A percentile compares a stretch with the other conserved stretches of the same genome.
Conservation (phyloP, 2,113 vertebrate species). For the Butorides virescens region DNA sequence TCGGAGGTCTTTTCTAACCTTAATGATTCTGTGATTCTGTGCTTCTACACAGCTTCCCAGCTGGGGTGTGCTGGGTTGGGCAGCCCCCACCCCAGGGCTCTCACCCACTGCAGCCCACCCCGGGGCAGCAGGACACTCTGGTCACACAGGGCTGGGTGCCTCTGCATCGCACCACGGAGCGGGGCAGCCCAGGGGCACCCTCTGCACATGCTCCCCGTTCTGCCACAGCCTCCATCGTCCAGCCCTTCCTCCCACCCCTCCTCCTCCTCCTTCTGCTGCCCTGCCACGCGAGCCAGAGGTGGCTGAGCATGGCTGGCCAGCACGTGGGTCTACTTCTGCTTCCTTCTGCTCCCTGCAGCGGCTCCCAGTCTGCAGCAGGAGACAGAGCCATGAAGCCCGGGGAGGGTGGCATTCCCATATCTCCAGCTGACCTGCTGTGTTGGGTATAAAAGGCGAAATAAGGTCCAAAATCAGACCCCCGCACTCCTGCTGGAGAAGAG, state of each 20-base stretch:
- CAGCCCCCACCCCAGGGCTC: accelerated
- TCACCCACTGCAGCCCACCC: accelerated
- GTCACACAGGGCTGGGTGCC: background rate
- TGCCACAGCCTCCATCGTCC: background rate
- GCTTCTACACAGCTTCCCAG: background rate
- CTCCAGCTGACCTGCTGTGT: accelerated
- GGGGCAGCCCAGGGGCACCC: background rate
- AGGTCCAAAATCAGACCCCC: background rate
- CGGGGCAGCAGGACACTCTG: accelerated
- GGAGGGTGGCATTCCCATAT: background rate
- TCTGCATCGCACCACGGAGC: accelerated
- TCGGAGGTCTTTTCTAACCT: too few species aligned
- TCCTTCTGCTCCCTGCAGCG: background rate
- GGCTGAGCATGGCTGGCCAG: background rate
- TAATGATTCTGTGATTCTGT: too few species aligned
- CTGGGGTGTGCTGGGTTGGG: background rate
- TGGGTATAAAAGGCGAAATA: background rate
- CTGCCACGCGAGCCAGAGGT: background rate
- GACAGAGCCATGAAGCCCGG: accelerated
- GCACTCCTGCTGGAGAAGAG: background rate
- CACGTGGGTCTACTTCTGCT: background rate
- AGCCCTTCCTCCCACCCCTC: background rate
- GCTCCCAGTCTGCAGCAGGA: background rate
- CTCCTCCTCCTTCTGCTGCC: background rate
- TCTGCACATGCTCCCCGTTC: background rate